Conservation (phyloP, 2,797 vertebrate species). For the Phoebastria nigripes region DNA sequence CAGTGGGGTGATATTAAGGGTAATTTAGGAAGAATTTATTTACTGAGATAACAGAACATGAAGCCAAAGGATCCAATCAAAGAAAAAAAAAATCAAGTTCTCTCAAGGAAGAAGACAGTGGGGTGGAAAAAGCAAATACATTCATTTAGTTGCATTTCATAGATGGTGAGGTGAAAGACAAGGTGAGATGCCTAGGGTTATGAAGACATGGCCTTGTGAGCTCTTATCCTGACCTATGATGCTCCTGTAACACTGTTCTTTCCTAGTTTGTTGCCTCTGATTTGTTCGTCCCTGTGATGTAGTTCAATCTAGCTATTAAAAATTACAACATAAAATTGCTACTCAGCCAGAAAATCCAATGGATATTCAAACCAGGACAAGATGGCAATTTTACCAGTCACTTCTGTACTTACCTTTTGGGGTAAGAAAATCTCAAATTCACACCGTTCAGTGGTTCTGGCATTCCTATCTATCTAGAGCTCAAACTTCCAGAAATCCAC, state of each 20-base stretch:
- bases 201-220: conserved; percentile 41
- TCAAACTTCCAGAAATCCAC: conserved; percentile 3
- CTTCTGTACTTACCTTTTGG: conserved; percentile 29
- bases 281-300: background rate
- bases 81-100: background rate
- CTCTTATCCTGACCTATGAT: conserved; percentile 31
- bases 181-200: conserved; percentile 43
- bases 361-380: background rate
- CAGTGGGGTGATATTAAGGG: background rate
- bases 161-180: conserved; percentile 55
- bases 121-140: conserved; percentile 37
- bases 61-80: background rate
- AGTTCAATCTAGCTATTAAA: background rate
- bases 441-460: background rate
- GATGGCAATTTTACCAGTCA: background rate
- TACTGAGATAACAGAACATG: background rate
- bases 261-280: background rate
- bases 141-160: conserved; percentile 31
- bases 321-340: background rate
- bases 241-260: background rate
- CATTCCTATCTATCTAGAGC: conserved; percentile 1
- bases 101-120: background rate
- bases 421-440: background rate
- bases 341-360: background rate
- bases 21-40: conserved; percentile 4